Percentiles rank a stretch among this genome's conserved stretches.
Conservation (phyloP, 2,797 vertebrate genomes). For the Myripristis murdjan region DNA sequence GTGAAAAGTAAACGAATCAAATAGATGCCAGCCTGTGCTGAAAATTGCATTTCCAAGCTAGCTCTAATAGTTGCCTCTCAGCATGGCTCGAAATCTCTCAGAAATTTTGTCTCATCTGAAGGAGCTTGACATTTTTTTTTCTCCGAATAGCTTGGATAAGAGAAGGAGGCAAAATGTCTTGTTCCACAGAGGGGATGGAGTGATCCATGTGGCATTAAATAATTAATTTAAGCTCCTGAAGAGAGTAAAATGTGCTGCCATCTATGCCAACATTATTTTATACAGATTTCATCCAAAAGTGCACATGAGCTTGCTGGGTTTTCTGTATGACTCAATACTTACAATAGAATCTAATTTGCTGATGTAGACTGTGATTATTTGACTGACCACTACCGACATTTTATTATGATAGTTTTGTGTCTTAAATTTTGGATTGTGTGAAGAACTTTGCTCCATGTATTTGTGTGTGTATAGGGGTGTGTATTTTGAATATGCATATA, state of each 20-base stretch:
- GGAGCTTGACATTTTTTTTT: background rate
- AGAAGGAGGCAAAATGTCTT: background rate
- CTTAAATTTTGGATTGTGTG: constrained; percentile 19
- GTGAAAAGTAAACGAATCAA: constrained; percentile 16
- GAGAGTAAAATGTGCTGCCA: background rate
- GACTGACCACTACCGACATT: constrained; percentile 3
- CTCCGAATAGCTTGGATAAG: constrained; percentile 19
- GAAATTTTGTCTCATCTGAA: constrained; percentile 18
- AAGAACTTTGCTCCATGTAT: no score
- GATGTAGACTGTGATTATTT: no score
- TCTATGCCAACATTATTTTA: no score
- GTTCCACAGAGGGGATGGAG: background rate
- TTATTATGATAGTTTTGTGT: constrained; percentile 9
- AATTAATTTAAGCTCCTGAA: constrained; percentile 6
- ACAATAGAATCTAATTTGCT: background rate
- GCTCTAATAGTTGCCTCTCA: constrained; percentile 1
- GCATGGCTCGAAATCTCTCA: background rate
- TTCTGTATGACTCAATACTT: constrained; percentile 5
- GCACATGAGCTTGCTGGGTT: background rate
- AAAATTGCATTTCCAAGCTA: constrained; percentile 7
- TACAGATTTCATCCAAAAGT: background rate
- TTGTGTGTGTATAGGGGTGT: no score
- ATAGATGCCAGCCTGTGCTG: constrained; percentile 15
- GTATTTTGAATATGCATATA: background rate
- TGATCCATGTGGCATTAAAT: constrained; percentile 35